Evolutionary conservation across 2,797 vertebrate species (phyloP), one percentile per base, ranked within the genome.

Genomic region (Hoplostethus mediterraneus): DNA sequence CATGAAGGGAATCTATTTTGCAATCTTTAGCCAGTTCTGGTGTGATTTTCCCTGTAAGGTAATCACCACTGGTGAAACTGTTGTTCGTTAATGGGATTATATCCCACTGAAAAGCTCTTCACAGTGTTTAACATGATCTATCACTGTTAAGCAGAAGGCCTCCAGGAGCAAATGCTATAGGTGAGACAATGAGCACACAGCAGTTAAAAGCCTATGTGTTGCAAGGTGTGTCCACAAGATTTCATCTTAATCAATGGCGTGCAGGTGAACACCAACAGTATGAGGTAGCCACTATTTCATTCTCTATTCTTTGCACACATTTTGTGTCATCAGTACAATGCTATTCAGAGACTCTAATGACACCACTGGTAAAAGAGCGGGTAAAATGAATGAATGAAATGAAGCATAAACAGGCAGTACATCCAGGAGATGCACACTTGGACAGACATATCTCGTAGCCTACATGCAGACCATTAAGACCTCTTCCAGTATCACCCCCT

Each of bases 11-110:
- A 6, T 82, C 10, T 47, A 94, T 73, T 31, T 85, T 60, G 17
- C 67, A 86, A 9, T 91, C 65, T n/a, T 80, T 82, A 10, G n/a
- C n/a, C 17, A 92, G 21, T 14, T 92, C 77, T 1, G 92, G 8
- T 30, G 60, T 81, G 12, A 94, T 48, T 21, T 76, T 65, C 64
- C 93, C 92, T 0, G 76, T 55, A 5, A 94, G 47, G 9, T 2
- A 16, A 60, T 93, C 89, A 0, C 91, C 88, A 14, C 73, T 88
- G 28, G 48, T 78, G 63, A 93, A 94, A 14, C 60, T 66, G 45
- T 82, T 77, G 21, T 58, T 89, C 31, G 42, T 91, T 91, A 0
- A 87, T 71, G 25, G 81, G 61, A n/a, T n/a, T n/a, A n/a, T 84
- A 90, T 12, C 30, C 70, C n/a, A 94, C 83, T 1, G 65, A 74